Evolutionary conservation across 1,140 invertebrate genomes (phyloP), one percentile per base, ranked within the genome.

Genomic region (Harlomillsia oculata): DNA sequence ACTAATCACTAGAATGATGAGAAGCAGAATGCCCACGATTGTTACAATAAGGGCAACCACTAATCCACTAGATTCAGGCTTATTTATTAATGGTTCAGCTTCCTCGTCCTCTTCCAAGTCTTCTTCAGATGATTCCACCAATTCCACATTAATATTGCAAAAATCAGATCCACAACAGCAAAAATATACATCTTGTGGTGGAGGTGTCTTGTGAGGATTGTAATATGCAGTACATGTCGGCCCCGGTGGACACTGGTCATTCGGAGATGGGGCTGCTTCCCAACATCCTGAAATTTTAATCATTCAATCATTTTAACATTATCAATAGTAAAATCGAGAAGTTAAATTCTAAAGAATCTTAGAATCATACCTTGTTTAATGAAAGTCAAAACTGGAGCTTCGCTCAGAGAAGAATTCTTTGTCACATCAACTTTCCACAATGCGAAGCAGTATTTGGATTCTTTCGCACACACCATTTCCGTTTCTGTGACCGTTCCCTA

Each of bases 111-210:
- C 21, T 5, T 5, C 16, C 18, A 14, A n/a, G n/a, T 25, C 8
- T 43, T 50, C 54, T 30, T 49, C 45, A 21, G 28, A 23, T n/a
- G 34, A 9, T 30, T 60, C 59, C 21, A 29, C 30, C 13, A 30
- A 50, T 14, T 53, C 23, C 3, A 61, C 59, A 50, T 61, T 55
- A n/a, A 28, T 23, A 34, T 61, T 61, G 29, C 59, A 61, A 32
- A 48, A 23, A 41, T 56, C 43, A n/a, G 5, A 11, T 5, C 25
- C 13, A 30, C 59, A 61, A 25, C 59, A 61, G 32, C 59, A 61
- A 36, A 56, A 60, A n/a, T 45, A 43, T 20, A 14, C n/a, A 6
- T 51, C 28, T 14, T 50, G 26, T 16, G 20, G 30, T 20, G 44
- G 1, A 37, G 11, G 32, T 21, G 9, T 6, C 14, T 39, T 21